A percentile compares a stretch with the other conserved stretches of the same genome.
Evolutionary conservation across 1,140 invertebrate species (phyloP).

Genomic region (Nasonia longicornis): DNA sequence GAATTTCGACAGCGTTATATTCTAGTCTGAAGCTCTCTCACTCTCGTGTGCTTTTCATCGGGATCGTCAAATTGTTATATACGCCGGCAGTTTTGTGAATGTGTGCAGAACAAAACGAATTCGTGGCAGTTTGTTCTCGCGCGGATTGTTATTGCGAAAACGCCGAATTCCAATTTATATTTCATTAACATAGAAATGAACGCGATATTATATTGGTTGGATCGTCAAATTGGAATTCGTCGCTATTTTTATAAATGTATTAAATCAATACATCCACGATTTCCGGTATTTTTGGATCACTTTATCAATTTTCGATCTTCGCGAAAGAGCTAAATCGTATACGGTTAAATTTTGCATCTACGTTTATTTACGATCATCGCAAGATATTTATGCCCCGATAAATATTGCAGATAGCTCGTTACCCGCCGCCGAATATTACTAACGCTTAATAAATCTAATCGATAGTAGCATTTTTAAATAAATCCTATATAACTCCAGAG

Average conservation of each 20-base stretch:
- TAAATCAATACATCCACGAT: too few relatives aligned
- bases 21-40: neutral
- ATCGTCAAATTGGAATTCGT: too few relatives aligned
- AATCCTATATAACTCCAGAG: neutral
- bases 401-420: constrained; percentile 13
- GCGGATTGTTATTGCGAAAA: too few relatives aligned
- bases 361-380: constrained; percentile 25
- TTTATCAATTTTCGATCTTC: neutral
- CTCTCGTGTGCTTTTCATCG: neutral
- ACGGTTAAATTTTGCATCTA: constrained; percentile 8
- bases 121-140: neutral
- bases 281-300: too few relatives aligned
- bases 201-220: too few relatives aligned
- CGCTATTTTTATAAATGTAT: too few relatives aligned
- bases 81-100: neutral
- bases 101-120: neutral
- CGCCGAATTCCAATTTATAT: too few relatives aligned
- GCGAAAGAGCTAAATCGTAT: constrained; percentile 10
- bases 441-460: neutral
- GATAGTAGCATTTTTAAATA: neutral
- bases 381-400: constrained; percentile 13
- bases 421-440: neutral
- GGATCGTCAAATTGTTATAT: constrained; percentile 22
- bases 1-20: constrained; percentile 32
- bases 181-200: too few relatives aligned